Evolutionary conservation across 2,797 vertebrate genomes (phyloP).

Genomic region (Triplophysa yarkandensis): DNA sequence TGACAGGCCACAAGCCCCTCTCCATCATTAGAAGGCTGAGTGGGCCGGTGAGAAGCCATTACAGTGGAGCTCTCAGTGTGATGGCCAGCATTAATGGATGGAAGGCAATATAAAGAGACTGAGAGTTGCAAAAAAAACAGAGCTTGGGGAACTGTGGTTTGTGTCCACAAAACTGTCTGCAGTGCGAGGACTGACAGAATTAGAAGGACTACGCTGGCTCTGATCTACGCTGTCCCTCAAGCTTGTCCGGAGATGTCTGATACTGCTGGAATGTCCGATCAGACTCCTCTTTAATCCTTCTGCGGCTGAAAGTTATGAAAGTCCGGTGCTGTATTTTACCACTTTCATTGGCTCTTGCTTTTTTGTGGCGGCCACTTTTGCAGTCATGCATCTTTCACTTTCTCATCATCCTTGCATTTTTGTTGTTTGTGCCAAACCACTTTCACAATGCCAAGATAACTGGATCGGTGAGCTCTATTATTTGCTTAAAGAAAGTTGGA

Average conservation of each 20-base stretch:
- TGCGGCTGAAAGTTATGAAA: constrained; percentile 20
- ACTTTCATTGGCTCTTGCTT: neutral
- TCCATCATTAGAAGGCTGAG: constrained; percentile 45
- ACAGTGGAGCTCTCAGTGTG: constrained; percentile 1
- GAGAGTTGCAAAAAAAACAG: neutral
- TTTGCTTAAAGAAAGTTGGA: constrained; percentile 54
- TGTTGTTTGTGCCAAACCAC: constrained; percentile 25
- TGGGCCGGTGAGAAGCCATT: constrained; percentile 33
- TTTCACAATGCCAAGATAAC: constrained; percentile 31
- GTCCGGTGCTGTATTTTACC: neutral
- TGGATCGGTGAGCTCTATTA: constrained; percentile 51
- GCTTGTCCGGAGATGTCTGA: constrained; percentile 23
- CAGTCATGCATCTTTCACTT: constrained; percentile 38
- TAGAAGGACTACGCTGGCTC: neutral
- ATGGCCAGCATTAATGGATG: constrained; percentile 7
- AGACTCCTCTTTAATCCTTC: constrained; percentile 33
- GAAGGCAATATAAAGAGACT: constrained; percentile 12
- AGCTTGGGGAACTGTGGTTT: constrained; percentile 38
- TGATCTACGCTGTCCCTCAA: neutral
- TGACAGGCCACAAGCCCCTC: constrained; percentile 44
- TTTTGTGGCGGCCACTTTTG: neutral
- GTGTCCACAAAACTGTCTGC: constrained; percentile 32
- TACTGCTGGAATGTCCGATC: constrained; percentile 21
- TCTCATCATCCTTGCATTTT: constrained; percentile 32
- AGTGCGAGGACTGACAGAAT: constrained; percentile 26